Conservation (phyloP, 2,888 invertebrate genomes). For the Plutella xylostella region DNA sequence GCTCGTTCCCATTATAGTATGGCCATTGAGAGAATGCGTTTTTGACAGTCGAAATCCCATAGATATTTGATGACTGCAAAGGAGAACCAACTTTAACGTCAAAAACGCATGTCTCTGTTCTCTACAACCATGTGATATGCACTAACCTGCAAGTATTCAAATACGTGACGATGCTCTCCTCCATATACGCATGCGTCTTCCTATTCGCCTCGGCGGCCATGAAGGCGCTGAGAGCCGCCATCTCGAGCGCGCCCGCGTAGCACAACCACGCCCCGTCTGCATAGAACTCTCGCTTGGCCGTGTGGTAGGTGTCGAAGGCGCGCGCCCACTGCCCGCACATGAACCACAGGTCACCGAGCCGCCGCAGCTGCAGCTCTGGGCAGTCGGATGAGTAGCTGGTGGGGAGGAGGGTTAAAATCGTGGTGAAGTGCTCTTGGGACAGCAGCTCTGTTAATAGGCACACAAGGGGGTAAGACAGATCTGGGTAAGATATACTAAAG, state of each 20-base stretch:
- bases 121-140: neutral
- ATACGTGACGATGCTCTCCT: slow-evolving; percentile 93
- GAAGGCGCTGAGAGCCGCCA: slow-evolving; percentile 94
- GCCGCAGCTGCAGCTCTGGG: slow-evolving; percentile 91
- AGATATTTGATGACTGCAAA: no score
- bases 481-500: no score
- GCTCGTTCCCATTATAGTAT: neutral
- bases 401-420: slow-evolving; percentile 14
- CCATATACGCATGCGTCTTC: slow-evolving; percentile 91
- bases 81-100: neutral
- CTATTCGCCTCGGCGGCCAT: slow-evolving; percentile 84
- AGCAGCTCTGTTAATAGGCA: no score
- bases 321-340: slow-evolving; percentile 94
- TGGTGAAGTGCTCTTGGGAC: neutral
- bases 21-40: no score
- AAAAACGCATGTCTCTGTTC: neutral
- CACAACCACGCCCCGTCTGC: slow-evolving; percentile 98
- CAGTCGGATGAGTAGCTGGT: slow-evolving; percentile 84
- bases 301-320: slow-evolving; percentile 94
- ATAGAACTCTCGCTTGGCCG: slow-evolving; percentile 97
- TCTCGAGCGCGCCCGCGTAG: slow-evolving; percentile 96
- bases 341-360: slow-evolving; percentile 95
- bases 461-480: no score
- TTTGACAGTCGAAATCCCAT: no score
- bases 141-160: slow-evolving; percentile 87